Percentiles rank a stretch among this genome's conserved stretches.
Conservation (phyloP, 2,888 invertebrate genomes). For the Heliconius cydno region DNA sequence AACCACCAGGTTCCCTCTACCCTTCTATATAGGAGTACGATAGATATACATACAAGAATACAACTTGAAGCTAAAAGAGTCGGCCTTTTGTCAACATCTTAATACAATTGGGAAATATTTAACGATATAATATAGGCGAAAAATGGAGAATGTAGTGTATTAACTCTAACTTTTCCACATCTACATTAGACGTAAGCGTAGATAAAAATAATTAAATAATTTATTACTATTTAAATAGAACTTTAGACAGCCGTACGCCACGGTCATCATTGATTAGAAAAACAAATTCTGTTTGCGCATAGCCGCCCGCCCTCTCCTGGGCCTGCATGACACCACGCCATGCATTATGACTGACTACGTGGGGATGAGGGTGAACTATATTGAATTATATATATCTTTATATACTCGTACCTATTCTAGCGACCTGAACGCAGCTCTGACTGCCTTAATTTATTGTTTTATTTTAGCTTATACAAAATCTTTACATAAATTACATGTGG, state of each 20-base stretch:
- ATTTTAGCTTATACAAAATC: background rate
- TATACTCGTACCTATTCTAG: background rate
- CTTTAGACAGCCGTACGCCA: background rate
- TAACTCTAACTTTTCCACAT: too few species aligned
- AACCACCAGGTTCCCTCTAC: background rate
- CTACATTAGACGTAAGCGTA: too few species aligned
- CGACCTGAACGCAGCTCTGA: background rate
- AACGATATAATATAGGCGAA: too few species aligned
- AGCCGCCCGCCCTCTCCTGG: conserved; percentile 38
- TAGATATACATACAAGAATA: too few species aligned
- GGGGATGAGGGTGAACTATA: conserved; percentile 21
- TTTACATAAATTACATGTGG: too few species aligned
- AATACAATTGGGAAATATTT: too few species aligned
- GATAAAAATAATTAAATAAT: too few species aligned
- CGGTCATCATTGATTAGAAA: conserved; percentile 15
- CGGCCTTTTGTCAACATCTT: too few species aligned
- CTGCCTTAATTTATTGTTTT: background rate
- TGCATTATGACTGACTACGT: conserved; percentile 12
- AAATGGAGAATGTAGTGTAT: too few species aligned
- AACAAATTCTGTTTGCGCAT: conserved; percentile 28
- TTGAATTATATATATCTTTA: background rate
- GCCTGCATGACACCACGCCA: conserved; percentile 29
- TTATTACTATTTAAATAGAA: background rate
- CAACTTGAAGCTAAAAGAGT: too few species aligned
- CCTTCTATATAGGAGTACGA: background rate